Conservation (phyloP, 2,113 vertebrate genomes). For the Mastomys natalensis region DNA sequence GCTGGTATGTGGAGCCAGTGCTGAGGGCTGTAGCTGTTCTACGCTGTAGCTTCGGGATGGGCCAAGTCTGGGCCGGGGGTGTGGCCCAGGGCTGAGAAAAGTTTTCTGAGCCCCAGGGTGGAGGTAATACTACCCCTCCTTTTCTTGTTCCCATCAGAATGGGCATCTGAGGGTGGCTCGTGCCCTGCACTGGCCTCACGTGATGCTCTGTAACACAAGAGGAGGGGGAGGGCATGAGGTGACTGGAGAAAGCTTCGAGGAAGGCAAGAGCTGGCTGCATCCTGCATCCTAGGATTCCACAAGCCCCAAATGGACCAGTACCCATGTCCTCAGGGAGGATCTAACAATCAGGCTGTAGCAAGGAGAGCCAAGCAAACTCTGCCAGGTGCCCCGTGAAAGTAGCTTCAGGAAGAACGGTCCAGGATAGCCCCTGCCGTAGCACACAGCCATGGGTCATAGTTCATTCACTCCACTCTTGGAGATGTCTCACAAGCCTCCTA, state of each 20-base stretch:
- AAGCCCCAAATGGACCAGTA: background rate
- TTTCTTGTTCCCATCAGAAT: slow-evolving; percentile 63
- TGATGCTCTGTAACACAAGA: slow-evolving; percentile 69
- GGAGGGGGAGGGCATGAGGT: background rate
- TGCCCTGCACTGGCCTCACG: background rate
- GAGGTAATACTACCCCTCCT: slow-evolving; percentile 76
- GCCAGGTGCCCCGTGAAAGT: background rate
- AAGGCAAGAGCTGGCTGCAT: background rate
- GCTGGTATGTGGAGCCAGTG: background rate
- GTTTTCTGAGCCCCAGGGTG: slow-evolving; percentile 85
- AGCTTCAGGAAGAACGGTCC: background rate
- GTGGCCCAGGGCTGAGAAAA: slow-evolving; percentile 91
- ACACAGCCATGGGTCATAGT: background rate
- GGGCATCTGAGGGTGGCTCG: background rate
- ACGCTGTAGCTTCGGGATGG: slow-evolving; percentile 90
- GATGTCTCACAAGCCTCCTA: background rate
- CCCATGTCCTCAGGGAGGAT: rapidly evolving
- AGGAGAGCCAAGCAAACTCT: background rate
- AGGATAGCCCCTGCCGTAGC: background rate
- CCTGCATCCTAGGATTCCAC: background rate
- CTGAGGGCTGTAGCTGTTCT: slow-evolving; percentile 85
- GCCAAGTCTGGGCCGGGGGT: slow-evolving; percentile 90
- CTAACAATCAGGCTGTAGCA: background rate
- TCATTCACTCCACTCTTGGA: background rate
- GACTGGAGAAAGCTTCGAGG: background rate